Evolutionary conservation across 2,797 vertebrate species (phyloP), one percentile per base, ranked within the genome.

Genomic region (Crypturellus tataupa): DNA sequence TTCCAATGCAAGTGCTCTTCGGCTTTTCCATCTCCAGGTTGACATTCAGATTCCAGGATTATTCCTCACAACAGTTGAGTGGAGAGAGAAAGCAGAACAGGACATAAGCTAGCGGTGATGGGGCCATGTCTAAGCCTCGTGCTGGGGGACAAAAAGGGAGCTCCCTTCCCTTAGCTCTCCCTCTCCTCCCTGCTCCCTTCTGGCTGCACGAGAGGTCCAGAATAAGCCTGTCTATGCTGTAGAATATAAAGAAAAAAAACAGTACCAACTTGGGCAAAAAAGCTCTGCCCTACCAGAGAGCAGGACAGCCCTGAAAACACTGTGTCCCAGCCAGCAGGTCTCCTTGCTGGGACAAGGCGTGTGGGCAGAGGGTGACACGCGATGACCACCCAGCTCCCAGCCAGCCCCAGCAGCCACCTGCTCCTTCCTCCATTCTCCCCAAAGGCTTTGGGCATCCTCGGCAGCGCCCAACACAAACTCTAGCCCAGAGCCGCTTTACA

Each of bases 131-230:
- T 19, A 64, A 58, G 49, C 0, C 0, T 44, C 5, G 18, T 12
- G 24, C 55, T 67, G 42, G 23, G 42, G 17, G 35, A 23, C 27
- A 13, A 40, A 10, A 51, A 80, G 5, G 3, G 29, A 14, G 9
- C 58, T 65, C 23, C 59, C 49, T 51, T 72, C 29, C 9, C 33
- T 29, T 29, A 25, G 3, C 40, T 14, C 13, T 2, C 29, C 62
- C 4, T 4, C 5, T 9, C 2, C 4, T 60, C 82, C 21, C 31
- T 44, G 13, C 64, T 9, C 39, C 31, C 20, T 69, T 17, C 51
- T 1, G 1, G 1, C 42, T 33, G 27, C 0, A 0, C 0, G 1
- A 90, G 51, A 29, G 9, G 55, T 1, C 60, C 49, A 13, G 18
- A 51, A 51, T 23, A 81, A 72, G 47, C 15, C 78, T 10, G 17